Base-by-base conservation (phyloP, 2,113 vertebrate species). In the Pachypanchax playfairii region DNA sequence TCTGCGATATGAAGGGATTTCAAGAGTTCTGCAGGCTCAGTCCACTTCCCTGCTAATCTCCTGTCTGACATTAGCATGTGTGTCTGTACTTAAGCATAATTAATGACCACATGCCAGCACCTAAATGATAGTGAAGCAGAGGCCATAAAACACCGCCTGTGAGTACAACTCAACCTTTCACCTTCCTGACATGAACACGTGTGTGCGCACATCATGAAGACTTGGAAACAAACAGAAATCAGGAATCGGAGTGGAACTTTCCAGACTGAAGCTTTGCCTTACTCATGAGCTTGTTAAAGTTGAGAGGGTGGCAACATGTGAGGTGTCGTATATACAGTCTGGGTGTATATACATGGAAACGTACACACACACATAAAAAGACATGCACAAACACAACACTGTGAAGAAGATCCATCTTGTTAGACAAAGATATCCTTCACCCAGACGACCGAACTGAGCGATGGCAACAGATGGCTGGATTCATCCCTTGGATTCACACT, bases 251-350 rank as follows among this genome's bases (percentile, higher is more conserved):
- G 57, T 52, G 65, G 35, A 36, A 36, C 62, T 73, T 58, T 70
- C 67, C 73, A 66, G 56, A 46, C 36, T 73, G 60, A 15, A n/a
- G 57, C 46, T 35, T 70, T 61, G 47, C 63, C 15, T 26, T 58
- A 67, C 59, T 62, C 59, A 54, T 36, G 73, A 65, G 35, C 48
- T 48, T 35, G 60, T 77, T 76, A 57, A 41, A 17, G 50, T 69
- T 75, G 68, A 43, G 22, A 66, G 67, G 77, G 85, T 58, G 79
- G 79, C 85, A 77, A 35, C 71, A 84, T 88, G 80, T 71, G 79
- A 79, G 84, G 82, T 74, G 78, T 86, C 83, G 84, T 91, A 90
- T 90, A 91, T 91, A 90, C 89, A 91, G 69, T 59, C 56, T 67
- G 55, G 44, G 59, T 89, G 88, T 91, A 91, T 90, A 90, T 90